Conservation (phyloP, 2,113 vertebrate species). For the Phaethornis superciliosus region DNA sequence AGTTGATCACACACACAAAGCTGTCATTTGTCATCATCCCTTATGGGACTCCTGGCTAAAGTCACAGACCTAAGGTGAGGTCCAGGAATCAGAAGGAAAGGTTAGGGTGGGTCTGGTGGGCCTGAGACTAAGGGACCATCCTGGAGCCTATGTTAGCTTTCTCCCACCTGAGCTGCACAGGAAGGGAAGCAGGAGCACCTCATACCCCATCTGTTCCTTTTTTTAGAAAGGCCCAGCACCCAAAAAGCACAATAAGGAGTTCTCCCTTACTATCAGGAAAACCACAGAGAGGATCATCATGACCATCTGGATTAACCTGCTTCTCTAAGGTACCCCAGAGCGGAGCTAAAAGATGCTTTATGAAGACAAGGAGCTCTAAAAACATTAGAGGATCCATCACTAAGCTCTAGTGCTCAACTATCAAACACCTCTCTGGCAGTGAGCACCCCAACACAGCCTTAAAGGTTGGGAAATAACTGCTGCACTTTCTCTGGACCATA, state of each 20-base stretch:
- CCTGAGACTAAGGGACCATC: background rate
- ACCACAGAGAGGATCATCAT: background rate
- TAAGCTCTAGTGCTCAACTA: background rate
- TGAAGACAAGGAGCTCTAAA: background rate
- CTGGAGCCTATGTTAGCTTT: background rate
- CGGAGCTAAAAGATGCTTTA: background rate
- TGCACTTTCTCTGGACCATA: background rate
- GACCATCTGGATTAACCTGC: background rate
- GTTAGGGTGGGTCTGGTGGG: background rate
- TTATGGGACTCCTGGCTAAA: background rate
- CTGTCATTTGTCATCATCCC: background rate
- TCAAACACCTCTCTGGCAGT: background rate
- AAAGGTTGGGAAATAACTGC: background rate
- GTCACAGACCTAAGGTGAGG: background rate
- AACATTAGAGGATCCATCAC: background rate
- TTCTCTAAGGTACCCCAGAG: background rate
- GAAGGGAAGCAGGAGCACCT: background rate
- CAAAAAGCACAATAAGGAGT: background rate
- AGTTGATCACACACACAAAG: background rate
- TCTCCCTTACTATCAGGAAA: background rate
- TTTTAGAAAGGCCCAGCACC: background rate
- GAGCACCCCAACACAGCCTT: background rate
- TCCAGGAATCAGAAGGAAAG: background rate
- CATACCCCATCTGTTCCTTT: background rate
- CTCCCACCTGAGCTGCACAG: background rate